Percentiles rank a stretch among this genome's conserved stretches.
Evolutionary conservation across 37 sponge, comb jelly and placozoan species (phyloP).

Genomic region (Haliclona indistincta): DNA sequence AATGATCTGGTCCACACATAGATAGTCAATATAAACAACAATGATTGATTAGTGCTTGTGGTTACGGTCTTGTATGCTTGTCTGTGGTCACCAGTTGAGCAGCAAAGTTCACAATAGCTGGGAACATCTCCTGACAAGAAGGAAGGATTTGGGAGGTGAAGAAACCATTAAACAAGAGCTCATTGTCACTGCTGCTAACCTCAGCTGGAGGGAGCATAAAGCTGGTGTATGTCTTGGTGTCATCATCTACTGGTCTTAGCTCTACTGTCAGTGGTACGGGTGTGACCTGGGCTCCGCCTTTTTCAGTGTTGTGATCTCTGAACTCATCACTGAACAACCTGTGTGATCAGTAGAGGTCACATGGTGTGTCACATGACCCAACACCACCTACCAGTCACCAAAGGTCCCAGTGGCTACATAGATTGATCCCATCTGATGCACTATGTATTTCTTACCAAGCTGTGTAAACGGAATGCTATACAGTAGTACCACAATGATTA

Average conservation of each 20-base stretch:
- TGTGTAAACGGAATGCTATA: neutral
- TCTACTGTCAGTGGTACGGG: conserved; percentile 55
- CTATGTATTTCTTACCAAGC: conserved; percentile 35
- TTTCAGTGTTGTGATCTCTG: neutral
- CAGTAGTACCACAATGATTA: neutral
- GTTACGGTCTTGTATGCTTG: too few species aligned
- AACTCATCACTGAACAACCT: conserved; percentile 3
- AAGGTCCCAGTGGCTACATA: conserved; percentile 74
- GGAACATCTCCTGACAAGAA: conserved; percentile 43
- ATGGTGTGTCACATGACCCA: neutral
- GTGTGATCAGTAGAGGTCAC: neutral
- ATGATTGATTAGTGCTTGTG: too few species aligned
- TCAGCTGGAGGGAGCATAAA: conserved; percentile 57
- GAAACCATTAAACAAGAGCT: neutral
- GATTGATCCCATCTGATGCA: conserved; percentile 34
- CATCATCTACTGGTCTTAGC: conserved; percentile 39
- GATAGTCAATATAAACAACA: too few species aligned
- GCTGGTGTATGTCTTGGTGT: conserved; percentile 15
- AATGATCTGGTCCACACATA: too few species aligned
- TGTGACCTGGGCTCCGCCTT: conserved; percentile 1
- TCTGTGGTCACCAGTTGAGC: conserved; percentile 2
- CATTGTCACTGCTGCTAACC: conserved; percentile 13
- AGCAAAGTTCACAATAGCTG: conserved; percentile 33
- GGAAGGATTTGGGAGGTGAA: conserved; percentile 49
- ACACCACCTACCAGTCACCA: conserved; percentile 51